Percentiles rank a stretch among this genome's conserved stretches.
Evolutionary conservation across 2,888 invertebrate species (phyloP).

Genomic region (Monoplex corrugatus): DNA sequence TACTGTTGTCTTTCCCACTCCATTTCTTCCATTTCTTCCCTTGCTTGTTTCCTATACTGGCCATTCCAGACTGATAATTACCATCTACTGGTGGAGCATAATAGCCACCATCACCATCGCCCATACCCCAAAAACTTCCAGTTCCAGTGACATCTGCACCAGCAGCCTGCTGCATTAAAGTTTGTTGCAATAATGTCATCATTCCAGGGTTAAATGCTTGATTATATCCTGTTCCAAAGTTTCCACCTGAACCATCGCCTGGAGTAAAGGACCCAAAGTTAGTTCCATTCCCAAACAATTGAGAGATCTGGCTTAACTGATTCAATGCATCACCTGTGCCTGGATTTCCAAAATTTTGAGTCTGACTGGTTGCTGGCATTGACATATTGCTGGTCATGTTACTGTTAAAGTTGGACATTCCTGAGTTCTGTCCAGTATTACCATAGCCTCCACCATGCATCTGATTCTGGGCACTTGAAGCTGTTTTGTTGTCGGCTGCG

Average conservation of each 20-base stretch:
- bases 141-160: not conserved
- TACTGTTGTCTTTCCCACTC: constrained; percentile 24
- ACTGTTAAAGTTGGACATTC: not conserved
- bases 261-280: not conserved
- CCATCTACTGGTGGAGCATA: constrained; percentile 40
- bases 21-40: constrained; percentile 39
- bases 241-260: constrained; percentile 14
- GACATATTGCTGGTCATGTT: not conserved
- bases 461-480: not conserved
- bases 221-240: not conserved
- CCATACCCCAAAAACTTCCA: constrained; percentile 16
- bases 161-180: constrained; percentile 6
- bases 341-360: not conserved
- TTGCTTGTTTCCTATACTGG: not conserved
- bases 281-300: constrained; percentile 23
- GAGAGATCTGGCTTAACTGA: constrained; percentile 31
- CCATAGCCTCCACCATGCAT: constrained; percentile 24
- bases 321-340: not conserved
- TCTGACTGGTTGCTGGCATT: not conserved
- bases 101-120: constrained; percentile 25
- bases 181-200: constrained; percentile 34
- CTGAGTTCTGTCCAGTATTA: not conserved
- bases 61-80: not conserved
- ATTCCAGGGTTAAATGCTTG: constrained; percentile 28
- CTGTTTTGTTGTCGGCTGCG: not conserved